Conservation (phyloP, 2,888 invertebrate genomes). For the Heliothis peltigera region DNA sequence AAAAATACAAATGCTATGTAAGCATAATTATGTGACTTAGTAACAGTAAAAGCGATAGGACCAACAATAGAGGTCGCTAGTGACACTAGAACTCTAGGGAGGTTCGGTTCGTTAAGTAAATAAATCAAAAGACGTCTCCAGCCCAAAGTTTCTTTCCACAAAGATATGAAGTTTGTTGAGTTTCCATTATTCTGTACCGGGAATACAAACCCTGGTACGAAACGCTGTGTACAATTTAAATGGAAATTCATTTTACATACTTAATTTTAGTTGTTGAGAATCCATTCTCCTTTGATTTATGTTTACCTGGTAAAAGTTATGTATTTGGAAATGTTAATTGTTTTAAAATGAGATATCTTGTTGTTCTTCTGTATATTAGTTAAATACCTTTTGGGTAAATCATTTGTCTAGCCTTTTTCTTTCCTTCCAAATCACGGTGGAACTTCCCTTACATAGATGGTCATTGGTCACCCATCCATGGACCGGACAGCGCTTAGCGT, state of each 20-base stretch:
- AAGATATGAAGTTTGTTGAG: constrained; percentile 61
- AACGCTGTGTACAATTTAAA: constrained; percentile 57
- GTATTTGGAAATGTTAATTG: constrained; percentile 29
- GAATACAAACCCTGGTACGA: constrained; percentile 41
- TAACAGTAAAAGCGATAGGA: neutral
- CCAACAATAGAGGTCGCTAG: constrained; percentile 27
- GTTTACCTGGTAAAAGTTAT: constrained; percentile 34
- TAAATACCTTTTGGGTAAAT: neutral
- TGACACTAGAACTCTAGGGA: constrained; percentile 27
- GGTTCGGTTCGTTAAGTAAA: constrained; percentile 56
- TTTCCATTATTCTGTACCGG: constrained; percentile 56
- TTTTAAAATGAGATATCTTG: constrained; percentile 32
- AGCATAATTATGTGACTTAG: too few species aligned
- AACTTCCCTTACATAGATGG: too few species aligned
- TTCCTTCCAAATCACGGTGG: too few species aligned
- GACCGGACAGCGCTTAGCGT: too few species aligned
- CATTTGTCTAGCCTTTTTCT: too few species aligned
- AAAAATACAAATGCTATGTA: too few species aligned
- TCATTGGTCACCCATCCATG: too few species aligned
- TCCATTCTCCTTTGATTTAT: constrained; percentile 25
- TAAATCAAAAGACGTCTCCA: constrained; percentile 70
- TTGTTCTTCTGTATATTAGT: neutral
- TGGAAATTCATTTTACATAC: constrained; percentile 57
- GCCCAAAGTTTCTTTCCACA: constrained; percentile 60
- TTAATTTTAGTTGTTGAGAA: constrained; percentile 48